phyloP scores from a whole-genome alignment of 1,140 invertebrate genomes.

The Diabrotica undecimpunctata region DNA sequence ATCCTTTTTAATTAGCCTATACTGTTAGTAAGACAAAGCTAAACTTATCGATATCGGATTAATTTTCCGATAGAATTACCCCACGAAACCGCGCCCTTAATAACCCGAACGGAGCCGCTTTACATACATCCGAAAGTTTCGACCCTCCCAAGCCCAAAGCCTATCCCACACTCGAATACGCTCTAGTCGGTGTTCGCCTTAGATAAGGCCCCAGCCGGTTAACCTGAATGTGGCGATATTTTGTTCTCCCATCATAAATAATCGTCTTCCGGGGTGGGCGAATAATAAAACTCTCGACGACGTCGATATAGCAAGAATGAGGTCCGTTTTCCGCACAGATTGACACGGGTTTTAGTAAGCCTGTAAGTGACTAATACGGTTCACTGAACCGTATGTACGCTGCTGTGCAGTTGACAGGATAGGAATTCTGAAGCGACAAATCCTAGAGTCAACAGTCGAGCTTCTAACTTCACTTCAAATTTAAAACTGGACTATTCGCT shows the following conservation, averaged over 20 bases:
- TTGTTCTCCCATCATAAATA: neutral
- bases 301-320: neutral
- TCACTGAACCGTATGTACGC: neutral
- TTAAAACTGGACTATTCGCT: no score
- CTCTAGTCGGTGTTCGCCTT: neutral
- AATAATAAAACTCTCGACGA: neutral
- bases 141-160: neutral
- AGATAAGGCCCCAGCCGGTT: constrained; percentile 1
- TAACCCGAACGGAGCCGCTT: neutral
- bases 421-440: no score
- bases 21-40: no score
- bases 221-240: neutral
- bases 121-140: neutral
- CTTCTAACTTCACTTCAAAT: no score
- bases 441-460: no score
- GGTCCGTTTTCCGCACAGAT: constrained; percentile 1
- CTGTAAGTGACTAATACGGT: neutral
- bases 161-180: neutral
- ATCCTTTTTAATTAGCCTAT: no score
- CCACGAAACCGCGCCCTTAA: no score
- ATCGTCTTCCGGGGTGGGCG: neutral
- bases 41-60: no score
- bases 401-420: no score
- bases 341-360: neutral
- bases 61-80: no score